Base-by-base conservation (phyloP, 2,113 vertebrate genomes). In the Protobothrops mucrosquamatus region DNA sequence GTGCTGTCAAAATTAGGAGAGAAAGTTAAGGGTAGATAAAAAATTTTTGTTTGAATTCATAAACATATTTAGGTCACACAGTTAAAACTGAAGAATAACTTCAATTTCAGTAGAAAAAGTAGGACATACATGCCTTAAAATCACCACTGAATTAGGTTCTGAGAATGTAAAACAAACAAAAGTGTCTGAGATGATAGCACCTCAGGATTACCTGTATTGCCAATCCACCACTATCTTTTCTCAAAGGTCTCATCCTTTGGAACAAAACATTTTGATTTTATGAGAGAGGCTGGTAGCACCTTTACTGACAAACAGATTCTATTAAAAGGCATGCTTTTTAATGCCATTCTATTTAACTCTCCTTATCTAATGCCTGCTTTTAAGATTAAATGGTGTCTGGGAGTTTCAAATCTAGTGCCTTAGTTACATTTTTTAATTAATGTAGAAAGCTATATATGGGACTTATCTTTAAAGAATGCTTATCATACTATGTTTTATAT, bases 11-110 rank as follows among this genome's bases (percentile, higher is more conserved):
- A 93, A 95, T 93, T 93, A 95, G 91, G 92, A 89, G 59, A 92
- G 46, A 88, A 93, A 92, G 92, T 92, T 96, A 92, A 94, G 95
- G 3, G 2, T 48, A 56, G 61, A 54, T 92, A 56, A 81, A 18
- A 18, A 5, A 8, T 39, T 52, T 86, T 90, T 29, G 88, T 51
- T 56, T 89, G 81, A 55, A 48, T 89, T 92, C 87, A 81, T 81
- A 96, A 92, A 56, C 34, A 86, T 39, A 87, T 64, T 39, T 90
- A 59, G 46, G 15, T 4, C 81, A 86, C 34, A 86, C 22, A 93
- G 26, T 24, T 64, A 93, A 48, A 90, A 61, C 15, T 56, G 24
- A 51, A 90, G 69, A 85, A 85, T 59, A 4, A n/a, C n/a, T 90
- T 74, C 86, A 56, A 93, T 93, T 90, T 56, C 56, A 43, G 22